Evolutionary conservation across 2,113 vertebrate species (phyloP).

Genomic region (Neopipo cinnamomea): DNA sequence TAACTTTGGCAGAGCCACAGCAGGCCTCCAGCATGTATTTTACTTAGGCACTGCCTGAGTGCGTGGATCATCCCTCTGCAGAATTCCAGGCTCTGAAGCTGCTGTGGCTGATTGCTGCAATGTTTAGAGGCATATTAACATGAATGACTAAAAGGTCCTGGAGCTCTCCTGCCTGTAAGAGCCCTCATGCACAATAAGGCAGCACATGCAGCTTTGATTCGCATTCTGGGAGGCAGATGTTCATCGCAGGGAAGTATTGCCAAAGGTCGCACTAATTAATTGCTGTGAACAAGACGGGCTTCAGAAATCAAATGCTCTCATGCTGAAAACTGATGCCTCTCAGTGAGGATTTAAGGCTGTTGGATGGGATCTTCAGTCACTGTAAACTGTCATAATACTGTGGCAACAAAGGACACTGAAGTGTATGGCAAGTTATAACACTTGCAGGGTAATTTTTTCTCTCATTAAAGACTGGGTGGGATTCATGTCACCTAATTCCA

Average conservation of each 20-base stretch:
- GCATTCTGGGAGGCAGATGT: not conserved
- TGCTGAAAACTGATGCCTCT: not conserved
- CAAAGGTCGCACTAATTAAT: slow-evolving; percentile 34
- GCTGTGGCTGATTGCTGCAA: not conserved
- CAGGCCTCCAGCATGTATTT: not conserved
- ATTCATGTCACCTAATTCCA: not conserved
- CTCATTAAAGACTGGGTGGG: not conserved
- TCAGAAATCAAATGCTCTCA: not conserved
- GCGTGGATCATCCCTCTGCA: not conserved
- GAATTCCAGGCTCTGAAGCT: not conserved
- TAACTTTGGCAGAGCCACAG: not conserved
- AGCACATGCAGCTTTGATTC: not conserved
- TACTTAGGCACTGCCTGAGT: not conserved
- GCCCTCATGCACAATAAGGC: not conserved
- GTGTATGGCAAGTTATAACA: not conserved
- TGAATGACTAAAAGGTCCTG: not conserved
- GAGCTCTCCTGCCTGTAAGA: not conserved
- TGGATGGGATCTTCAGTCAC: not conserved
- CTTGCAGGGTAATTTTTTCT: not conserved
- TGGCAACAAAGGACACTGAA: not conserved
- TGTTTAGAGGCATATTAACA: not conserved
- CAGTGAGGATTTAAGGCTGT: not conserved
- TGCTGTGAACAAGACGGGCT: not conserved
- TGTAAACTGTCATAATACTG: not conserved
- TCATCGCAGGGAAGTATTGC: not conserved